Base-by-base conservation (phyloP, 2,113 vertebrate genomes). In the Rissa tridactyla region DNA sequence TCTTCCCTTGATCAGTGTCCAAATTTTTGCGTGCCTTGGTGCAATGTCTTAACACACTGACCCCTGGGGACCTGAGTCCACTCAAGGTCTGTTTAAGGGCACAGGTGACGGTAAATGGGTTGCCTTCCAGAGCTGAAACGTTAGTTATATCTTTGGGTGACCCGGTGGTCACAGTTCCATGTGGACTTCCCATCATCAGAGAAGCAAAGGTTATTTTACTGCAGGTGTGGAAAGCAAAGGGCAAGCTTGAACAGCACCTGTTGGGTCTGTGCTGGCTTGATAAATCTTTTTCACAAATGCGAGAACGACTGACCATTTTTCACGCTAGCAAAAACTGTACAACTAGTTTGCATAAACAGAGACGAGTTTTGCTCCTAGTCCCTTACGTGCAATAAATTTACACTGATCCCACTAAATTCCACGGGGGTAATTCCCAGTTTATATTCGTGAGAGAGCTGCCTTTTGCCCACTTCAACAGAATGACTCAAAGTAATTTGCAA, bases 141-240 rank as follows among this genome's bases (percentile, higher is more conserved):
- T 36, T 82, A 55, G 34, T 65, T 69, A 30, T 8, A 51, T 20
- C 62, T 87, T 57, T 32, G 80, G 66, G 73, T 85, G 79, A 71
- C 62, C 81, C 0, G 15, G 77, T 86, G 65, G 61, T 88, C 81
- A 51, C 15, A 62, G 6, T 18, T 80, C 81, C 91, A 95, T 51
- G 69, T 90, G 91, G 82, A 81, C 82, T 93, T 95, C 62, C 88
- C 87, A 82, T 94, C 85, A 95, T 94, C 85, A 95, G 82, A 86
- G 66, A 76, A 70, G 44, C 27, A 80, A 94, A 83, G 68, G 52
- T 86, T 92, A 75, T 94, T 96, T 96, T 94, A 83, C 76, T 83
- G 82, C 94, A 93, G 94, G 81, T 96, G 89, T 84, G 78, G 86
- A 89, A 94, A 91, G 87, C 86, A 92, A 92, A 97, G 94, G 90